Evolutionary conservation across 2,113 vertebrate genomes (phyloP), one percentile per base, ranked within the genome.

Genomic region (Diadophis punctatus): DNA sequence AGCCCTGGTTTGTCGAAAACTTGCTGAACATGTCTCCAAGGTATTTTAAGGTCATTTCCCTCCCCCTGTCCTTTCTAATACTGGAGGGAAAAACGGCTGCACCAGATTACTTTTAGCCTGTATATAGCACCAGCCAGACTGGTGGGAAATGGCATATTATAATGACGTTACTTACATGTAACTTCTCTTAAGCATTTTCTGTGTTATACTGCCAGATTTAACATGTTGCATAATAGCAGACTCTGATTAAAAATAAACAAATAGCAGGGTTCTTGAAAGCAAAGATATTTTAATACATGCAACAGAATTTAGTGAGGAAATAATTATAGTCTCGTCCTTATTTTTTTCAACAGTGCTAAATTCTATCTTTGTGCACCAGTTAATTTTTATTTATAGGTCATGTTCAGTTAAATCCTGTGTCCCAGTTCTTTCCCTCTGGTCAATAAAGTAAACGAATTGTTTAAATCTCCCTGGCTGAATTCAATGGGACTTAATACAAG

Each of bases 31-130:
- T 12, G 89, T 55, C 87, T 63, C 91, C 25, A 0, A 55, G 94
- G 95, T 94, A 84, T 23, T 84, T 91, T 90, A 89, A 95, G 96
- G 96, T 92, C 93, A 91, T 92, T 90, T 4, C 52, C 74, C 39
- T 53, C 90, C 53, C 10, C 56, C 53, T 23, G 74, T 43, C 74
- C 74, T 86, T 89, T 30, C 10, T 34, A 85, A 49, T 53, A 53
- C 53, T 89, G 20, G 27, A 90, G 88, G 23, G 23, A 87, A 90
- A 30, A 51, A 84, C 43, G 25, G 86, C 87, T 53, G 84, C n/a
- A 88, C 74, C 20, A 87, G 90, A 92, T 92, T 56, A 90, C 87
- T 49, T 88, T 16, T 23, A 49, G 51, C 51, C 80, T 43, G 8
- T 86, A 43, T 53, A 90, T 12, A 85, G 86, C 93, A 89, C 23